Evolutionary conservation across 2,113 vertebrate species (phyloP), one percentile per base, ranked within the genome.

Genomic region (Callopanchax toddi): DNA sequence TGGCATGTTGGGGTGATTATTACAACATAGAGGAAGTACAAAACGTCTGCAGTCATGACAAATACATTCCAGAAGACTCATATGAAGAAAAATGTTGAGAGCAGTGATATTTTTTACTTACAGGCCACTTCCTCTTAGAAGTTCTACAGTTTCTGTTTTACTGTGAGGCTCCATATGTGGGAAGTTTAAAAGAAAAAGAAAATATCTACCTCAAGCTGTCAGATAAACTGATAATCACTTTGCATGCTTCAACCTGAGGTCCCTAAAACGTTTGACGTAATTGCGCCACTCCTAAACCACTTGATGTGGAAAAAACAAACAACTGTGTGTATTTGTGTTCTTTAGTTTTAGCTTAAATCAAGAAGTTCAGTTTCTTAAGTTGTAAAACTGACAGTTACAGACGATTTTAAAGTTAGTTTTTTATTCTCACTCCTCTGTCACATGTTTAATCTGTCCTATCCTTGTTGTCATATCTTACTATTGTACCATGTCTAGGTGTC

Each of bases 251-350:
- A 5, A 46, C 82, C 32, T 22, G 76, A 51, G 13, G 6, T 23
- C 11, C 4, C 23, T 22, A 11, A 48, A 22, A 26, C 46, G 43
- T 16, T 25, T 45, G n/a, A 29, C 11, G 5, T 67, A 5, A 13
- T 48, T 23, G 17, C 51, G 80, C 57, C 75, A 63, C 68, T 76
- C 71, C 61, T 63, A 29, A 20, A 17, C 9, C 48, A 26, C 59
- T 11, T 2, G 17, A 18, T 58, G 43, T 49, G 25, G 17, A n/a
- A 3, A 16, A 7, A 5, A 36, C 3, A 3, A 20, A 17, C n/a
- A 17, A 3, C 2, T 8, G 11, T 6, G 6, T 8, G 10, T 25
- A 11, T 34, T 13, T 2, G 1, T 46, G 26, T 6, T 13, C 12
- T n/a, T 12, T 11, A 48, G 5, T n/a, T 48, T 3, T 11, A 26